A percentile compares a stretch with the other conserved stretches of the same genome.
phyloP scores from a whole-genome alignment of 2,888 invertebrate genomes.

The Diplolepis rosae region DNA sequence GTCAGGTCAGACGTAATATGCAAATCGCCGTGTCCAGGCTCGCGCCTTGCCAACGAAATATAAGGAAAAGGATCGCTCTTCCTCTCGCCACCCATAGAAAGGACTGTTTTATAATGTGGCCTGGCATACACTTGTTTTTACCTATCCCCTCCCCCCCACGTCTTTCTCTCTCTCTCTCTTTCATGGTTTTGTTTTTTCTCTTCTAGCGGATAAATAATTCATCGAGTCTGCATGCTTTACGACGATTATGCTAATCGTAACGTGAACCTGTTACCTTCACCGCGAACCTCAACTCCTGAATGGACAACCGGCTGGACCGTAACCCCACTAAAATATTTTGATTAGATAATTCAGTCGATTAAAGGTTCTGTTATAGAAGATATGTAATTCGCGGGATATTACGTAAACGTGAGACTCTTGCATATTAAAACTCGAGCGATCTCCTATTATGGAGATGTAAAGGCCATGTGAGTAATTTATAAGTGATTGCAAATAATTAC shows the following conservation, averaged over 20 bases:
- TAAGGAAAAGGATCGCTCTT: slow-evolving; percentile 56
- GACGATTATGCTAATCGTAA: slow-evolving; percentile 72
- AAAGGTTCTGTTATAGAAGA: too few species aligned
- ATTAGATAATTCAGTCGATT: not conserved
- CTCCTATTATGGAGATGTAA: too few species aligned
- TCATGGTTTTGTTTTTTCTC: slow-evolving; percentile 43
- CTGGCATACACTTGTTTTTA: slow-evolving; percentile 42
- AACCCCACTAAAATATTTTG: not conserved
- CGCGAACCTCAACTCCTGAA: slow-evolving; percentile 52
- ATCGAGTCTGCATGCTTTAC: slow-evolving; percentile 71
- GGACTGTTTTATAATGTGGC: slow-evolving; percentile 46
- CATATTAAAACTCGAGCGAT: too few species aligned
- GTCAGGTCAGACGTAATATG: slow-evolving; percentile 67
- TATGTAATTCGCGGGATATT: too few species aligned
- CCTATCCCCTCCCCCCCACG: slow-evolving; percentile 47
- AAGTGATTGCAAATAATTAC: too few species aligned
- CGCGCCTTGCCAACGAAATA: slow-evolving; percentile 56
- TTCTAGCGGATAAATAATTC: slow-evolving; percentile 72
- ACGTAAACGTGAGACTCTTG: too few species aligned
- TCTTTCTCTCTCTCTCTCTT: slow-evolving; percentile 41
- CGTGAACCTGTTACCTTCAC: slow-evolving; percentile 70
- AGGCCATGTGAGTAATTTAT: too few species aligned
- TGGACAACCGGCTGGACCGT: slow-evolving; percentile 35
- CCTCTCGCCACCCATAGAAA: slow-evolving; percentile 52
- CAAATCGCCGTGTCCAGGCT: slow-evolving; percentile 64